Evolutionary conservation across 2,797 vertebrate species (phyloP).

Genomic region (Pelochelys cantorii): DNA sequence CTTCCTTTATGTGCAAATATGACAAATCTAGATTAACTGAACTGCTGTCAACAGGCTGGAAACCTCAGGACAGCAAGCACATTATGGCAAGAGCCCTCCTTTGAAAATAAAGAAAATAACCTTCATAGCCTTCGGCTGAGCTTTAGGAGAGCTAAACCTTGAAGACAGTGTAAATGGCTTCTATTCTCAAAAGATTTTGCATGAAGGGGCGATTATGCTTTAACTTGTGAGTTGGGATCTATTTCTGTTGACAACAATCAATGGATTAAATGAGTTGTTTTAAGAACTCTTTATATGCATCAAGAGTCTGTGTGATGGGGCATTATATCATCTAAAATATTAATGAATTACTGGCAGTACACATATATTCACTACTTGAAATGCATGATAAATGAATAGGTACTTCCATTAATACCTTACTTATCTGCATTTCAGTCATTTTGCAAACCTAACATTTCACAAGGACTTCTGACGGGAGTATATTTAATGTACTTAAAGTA

Average conservation of each 20-base stretch:
- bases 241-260: not conserved
- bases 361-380: not conserved
- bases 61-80: not conserved
- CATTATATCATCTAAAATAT: not conserved
- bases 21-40: not conserved
- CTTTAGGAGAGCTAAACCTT: not conserved
- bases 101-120: not conserved
- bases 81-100: not conserved
- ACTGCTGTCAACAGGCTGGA: not conserved
- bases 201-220: fast-evolving
- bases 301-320: not conserved
- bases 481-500: fast-evolving
- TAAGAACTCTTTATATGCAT: not conserved
- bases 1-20: fast-evolving
- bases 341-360: not conserved
- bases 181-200: not conserved
- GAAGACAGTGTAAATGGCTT: not conserved
- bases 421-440: not conserved
- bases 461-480: not conserved
- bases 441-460: not conserved
- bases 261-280: not conserved
- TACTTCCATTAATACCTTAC: not conserved
- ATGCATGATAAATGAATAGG: not conserved
- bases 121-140: not conserved
- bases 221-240: fast-evolving